phyloP scores from a whole-genome alignment of 2,113 vertebrate genomes.

The Pelecanoides urinatrix region DNA sequence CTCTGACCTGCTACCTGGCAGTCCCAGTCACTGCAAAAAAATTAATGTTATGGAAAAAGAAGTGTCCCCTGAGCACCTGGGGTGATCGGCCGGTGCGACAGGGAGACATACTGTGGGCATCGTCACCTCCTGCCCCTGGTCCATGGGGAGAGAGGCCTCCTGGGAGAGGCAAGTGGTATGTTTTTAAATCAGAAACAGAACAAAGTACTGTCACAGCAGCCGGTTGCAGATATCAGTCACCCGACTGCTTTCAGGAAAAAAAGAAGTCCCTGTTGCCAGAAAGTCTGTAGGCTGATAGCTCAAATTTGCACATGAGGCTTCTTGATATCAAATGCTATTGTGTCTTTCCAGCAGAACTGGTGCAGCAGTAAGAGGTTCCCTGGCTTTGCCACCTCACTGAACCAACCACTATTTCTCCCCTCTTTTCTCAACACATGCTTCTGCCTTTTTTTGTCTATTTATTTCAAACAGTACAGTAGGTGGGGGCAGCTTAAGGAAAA shows the following conservation, averaged over 20 bases:
- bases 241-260: background rate
- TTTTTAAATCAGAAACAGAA: background rate
- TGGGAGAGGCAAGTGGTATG: background rate
- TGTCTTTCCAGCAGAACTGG: background rate
- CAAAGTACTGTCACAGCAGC: background rate
- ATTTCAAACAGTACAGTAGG: background rate
- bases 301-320: background rate
- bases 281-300: background rate
- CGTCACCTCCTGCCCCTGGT: accelerated
- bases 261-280: background rate
- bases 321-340: background rate
- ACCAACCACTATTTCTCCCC: background rate
- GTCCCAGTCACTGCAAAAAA: background rate
- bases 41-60: background rate
- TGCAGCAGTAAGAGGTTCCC: background rate
- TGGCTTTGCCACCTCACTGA: background rate
- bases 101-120: background rate
- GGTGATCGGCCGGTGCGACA: accelerated
- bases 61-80: background rate
- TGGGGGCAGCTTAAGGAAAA: background rate
- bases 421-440: background rate
- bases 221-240: background rate
- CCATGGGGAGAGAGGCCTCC: background rate
- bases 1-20: background rate
- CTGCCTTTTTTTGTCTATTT: conserved; percentile 1